These are phyloP conservation scores for Xestia c-nigrum DNA, from an alignment of 2,888 invertebrate genomes.

Conservation along the genomic window DNA sequence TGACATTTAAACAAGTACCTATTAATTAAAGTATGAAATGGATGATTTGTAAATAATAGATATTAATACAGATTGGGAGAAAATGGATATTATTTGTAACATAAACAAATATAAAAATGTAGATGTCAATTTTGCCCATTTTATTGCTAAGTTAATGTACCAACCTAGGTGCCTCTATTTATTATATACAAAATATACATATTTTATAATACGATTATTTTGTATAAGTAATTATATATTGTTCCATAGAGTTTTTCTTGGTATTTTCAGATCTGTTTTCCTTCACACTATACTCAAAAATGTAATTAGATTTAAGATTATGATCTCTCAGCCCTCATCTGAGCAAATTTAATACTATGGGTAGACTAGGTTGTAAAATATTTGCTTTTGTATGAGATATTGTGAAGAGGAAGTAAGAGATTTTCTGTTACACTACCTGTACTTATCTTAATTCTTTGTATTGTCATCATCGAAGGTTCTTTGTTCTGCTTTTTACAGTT, in stretches of 20 bases:
- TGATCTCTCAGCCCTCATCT: conserved; percentile 37
- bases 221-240: not conserved
- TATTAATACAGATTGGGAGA: conserved; percentile 33
- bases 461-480: not conserved
- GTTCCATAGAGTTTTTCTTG: not conserved
- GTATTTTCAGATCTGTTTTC: not conserved
- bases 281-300: not conserved
- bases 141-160: conserved; percentile 10
- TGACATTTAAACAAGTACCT: conserved; percentile 63
- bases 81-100: conserved; percentile 42
- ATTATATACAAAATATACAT: too few species aligned
- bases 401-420: not conserved
- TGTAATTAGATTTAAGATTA: conserved; percentile 17
- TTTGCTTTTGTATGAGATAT: not conserved
- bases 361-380: conserved; percentile 9
- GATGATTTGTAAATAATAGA: conserved; percentile 74
- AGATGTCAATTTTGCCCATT: conserved; percentile 27
- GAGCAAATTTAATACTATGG: conserved; percentile 5
- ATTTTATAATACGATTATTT: conserved; percentile 6
- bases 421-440: not conserved
- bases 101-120: conserved; percentile 8
- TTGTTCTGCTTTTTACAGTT: too few species aligned
- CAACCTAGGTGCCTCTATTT: not conserved
- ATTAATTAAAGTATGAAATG: conserved; percentile 66
- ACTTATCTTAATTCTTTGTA: not conserved